phyloP scores from a whole-genome alignment of 2,888 invertebrate genomes.

The Tipula unca region DNA sequence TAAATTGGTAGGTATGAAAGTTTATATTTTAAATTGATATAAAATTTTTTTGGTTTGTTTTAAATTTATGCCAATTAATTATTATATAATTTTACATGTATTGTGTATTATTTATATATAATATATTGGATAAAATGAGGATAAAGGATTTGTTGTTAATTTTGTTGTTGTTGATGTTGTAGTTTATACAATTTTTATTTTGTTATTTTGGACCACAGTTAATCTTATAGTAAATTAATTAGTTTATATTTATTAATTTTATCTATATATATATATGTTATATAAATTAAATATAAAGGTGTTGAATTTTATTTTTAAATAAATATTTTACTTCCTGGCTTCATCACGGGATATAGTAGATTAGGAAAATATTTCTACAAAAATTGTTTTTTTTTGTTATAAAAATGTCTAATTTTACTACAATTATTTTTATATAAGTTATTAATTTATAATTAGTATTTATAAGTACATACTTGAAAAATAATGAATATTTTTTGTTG shows the following conservation, averaged over 20 bases:
- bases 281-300: not conserved
- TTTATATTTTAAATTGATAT: not conserved
- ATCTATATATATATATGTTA: not conserved
- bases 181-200: not conserved
- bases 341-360: not conserved
- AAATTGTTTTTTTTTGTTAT: constrained; percentile 2
- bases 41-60: not conserved
- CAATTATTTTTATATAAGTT: not conserved
- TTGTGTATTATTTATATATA: not conserved
- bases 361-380: constrained; percentile 4
- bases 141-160: constrained; percentile 1
- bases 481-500: not conserved
- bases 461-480: not conserved
- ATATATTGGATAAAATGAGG: not conserved
- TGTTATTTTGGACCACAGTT: not conserved
- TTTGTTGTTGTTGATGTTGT: not conserved
- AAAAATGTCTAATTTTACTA: not conserved
- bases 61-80: not conserved
- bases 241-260: not conserved
- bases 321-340: not conserved
- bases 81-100: no score
- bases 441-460: not conserved
- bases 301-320: not conserved
- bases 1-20: not conserved
- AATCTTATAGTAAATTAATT: not conserved